Base-by-base conservation (phyloP, 2,113 vertebrate genomes). In the Onychorhynchus coronatus region DNA sequence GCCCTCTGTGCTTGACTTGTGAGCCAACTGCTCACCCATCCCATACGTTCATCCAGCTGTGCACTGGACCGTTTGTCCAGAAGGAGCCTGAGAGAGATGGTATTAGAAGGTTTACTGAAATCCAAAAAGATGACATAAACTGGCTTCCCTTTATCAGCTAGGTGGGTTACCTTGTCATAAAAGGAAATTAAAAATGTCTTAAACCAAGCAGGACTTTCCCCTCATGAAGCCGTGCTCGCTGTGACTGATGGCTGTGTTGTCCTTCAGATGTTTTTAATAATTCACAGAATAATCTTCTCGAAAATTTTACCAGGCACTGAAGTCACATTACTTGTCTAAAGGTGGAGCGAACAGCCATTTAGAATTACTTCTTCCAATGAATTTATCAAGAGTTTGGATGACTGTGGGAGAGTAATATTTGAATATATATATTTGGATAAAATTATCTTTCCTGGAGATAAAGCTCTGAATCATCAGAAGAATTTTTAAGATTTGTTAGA, bases 1-100 rank as follows among this genome's bases (percentile, higher is more conserved):
- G 49, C 6, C 4, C 6, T 18, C 46, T 56, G 13, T 56, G 13
- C 5, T 2, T 0, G 2, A 49, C 22, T 1, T 5, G 2, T 16
- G 49, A 65, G 30, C 17, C 42, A 49, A 7, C 3, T 33, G 14
- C 14, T 73, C 33, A 74, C 8, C 9, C 16, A 42, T 5, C 11
- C 14, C 21, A 44, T 19, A 22, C 44, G 22, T 37, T 73, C 66
- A 58, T 58, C 4, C 27, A 65, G 17, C 14, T 73, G 11, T 3
- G 5, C 12, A 4, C 31, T 33, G 35, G 11, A 31, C 6, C 35
- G n/a, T 63, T 55, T 63, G 15, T 63, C 56, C 49, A 35, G 11
- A 56, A 65, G 9, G 22, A 42, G 27, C 9, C 42, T 27, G 21
- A 42, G 31, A 56, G 21, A 65, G 11, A 37, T 2, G 31, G 14